Conservation (phyloP, 92 coral and sea anemone genomes). For the Epizoanthus rinbou region DNA sequence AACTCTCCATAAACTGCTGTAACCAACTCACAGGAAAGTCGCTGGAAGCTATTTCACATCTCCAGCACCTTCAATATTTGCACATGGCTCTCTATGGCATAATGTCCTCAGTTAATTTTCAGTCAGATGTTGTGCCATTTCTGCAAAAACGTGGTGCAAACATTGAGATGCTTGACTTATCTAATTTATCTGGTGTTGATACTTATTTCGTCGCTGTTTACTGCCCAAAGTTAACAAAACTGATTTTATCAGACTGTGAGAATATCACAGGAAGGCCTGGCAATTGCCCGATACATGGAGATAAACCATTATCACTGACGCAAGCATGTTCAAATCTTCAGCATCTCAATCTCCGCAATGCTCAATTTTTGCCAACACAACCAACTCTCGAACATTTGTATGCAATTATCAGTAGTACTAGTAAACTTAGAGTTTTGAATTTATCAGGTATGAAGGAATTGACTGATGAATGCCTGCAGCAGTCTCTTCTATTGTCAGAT, state of each 20-base stretch:
- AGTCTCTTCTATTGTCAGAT: constrained; percentile 43
- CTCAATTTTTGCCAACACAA: constrained; percentile 44
- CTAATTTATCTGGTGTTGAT: constrained; percentile 48
- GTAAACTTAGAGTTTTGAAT: constrained; percentile 50
- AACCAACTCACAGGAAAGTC: constrained; percentile 41
- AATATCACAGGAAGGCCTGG: constrained; percentile 45
- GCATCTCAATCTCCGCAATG: constrained; percentile 59
- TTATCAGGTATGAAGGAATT: constrained; percentile 57
- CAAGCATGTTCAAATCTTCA: constrained; percentile 67
- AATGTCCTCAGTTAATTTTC: constrained; percentile 40
- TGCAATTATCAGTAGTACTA: constrained; percentile 48
- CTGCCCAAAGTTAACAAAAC: constrained; percentile 54
- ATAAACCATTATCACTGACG: constrained; percentile 30
- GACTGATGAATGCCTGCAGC: constrained; percentile 43
- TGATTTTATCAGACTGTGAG: constrained; percentile 60
- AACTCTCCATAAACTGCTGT: constrained; percentile 59
- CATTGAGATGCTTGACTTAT: constrained; percentile 53
- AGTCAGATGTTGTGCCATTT: constrained; percentile 52
- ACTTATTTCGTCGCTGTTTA: constrained; percentile 49
- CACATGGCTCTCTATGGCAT: constrained; percentile 48
- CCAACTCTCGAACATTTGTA: constrained; percentile 59
- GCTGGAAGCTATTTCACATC: constrained; percentile 37
- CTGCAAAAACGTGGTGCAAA: constrained; percentile 51
- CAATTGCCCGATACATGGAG: not conserved
- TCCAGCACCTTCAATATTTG: constrained; percentile 52